Percentiles rank a stretch among this genome's conserved stretches.
These are phyloP conservation scores for Drosophila mauritiana DNA, from an alignment of 1,140 invertebrate genomes.

Conservation along the genomic window DNA sequence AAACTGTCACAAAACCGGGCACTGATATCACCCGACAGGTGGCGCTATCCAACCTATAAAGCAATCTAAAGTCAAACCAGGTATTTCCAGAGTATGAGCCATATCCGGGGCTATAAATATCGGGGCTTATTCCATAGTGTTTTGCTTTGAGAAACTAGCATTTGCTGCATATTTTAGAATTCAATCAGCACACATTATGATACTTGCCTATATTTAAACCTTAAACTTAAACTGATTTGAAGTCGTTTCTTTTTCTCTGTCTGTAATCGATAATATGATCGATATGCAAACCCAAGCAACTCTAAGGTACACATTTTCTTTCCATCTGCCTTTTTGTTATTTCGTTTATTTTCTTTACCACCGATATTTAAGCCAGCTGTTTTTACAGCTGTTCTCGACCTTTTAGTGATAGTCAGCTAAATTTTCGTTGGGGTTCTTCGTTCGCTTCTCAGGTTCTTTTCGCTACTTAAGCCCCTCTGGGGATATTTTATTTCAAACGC, in stretches of 20 bases:
- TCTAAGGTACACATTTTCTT: constrained; percentile 2
- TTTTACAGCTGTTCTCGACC: constrained; percentile 62
- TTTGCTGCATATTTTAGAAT: no score
- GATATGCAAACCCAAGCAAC: neutral
- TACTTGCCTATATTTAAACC: no score
- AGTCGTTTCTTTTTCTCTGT: neutral
- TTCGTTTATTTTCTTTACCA: constrained; percentile 2
- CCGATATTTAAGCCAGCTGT: constrained; percentile 39
- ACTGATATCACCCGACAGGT: constrained; percentile 4
- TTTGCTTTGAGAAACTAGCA: no score
- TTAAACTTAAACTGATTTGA: no score
- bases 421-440: constrained; percentile 18
- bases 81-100: constrained; percentile 4
- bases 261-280: neutral
- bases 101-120: neutral
- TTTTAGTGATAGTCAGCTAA: constrained; percentile 41
- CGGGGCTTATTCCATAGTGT: no score
- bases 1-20: neutral
- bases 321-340: constrained; percentile 5
- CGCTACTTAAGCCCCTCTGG: neutral
- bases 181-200: no score
- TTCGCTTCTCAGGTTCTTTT: constrained; percentile 5
- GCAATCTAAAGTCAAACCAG: neutral
- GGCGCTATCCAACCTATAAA: neutral
- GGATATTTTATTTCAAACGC: constrained; percentile 22